Base-by-base conservation (phyloP, 2,797 vertebrate genomes). In the Limnodromus scolopaceus region DNA sequence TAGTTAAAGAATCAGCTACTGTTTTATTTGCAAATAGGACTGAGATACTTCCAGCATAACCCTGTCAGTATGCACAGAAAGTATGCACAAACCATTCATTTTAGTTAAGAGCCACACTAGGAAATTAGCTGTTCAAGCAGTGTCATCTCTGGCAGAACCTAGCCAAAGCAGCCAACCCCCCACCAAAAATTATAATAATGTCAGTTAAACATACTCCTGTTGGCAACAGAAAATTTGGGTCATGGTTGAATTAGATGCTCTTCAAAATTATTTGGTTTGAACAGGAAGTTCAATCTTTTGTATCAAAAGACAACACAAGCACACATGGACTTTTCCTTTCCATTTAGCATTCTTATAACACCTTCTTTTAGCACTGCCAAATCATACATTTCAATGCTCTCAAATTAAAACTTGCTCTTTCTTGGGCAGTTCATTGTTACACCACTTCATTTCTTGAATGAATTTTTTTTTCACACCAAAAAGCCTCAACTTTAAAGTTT, bases 71-170 rank as follows among this genome's bases (percentile, higher is more conserved):
- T 5, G 30, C 22, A 70, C 13, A 24, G 9, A 27, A 87, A 27
- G 16, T n/a, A 68, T 23, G 15, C 15, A 45, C 13, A 82, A 48
- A 45, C 20, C 23, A 46, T 74, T 61, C 20, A 41, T 80, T 88
- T 45, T 65, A 46, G 76, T 83, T 76, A 64, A 23, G 23, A 85
- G 24, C 55, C 80, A 75, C 43, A 36, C 39, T 16, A 92, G 22
- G 13, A 87, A 64, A 85, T 30, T 4, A 20, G 8, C 13, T 54
- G 32, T 58, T 92, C 46, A 63, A 80, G 51, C 27, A 54, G 46
- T 2, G 4, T 8, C 0, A 0, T 36, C 11, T 69, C 38, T 72
- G n/a, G 17, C 18, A 92, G 43, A 87, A 77, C 0, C 0, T 6
- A 85, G 11, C 16, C 76, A 89, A 91, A 79, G 71, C 34, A 79